These are phyloP conservation scores for Scylla paramamosain DNA, from an alignment of 1,140 invertebrate species.

Conservation along the genomic window DNA sequence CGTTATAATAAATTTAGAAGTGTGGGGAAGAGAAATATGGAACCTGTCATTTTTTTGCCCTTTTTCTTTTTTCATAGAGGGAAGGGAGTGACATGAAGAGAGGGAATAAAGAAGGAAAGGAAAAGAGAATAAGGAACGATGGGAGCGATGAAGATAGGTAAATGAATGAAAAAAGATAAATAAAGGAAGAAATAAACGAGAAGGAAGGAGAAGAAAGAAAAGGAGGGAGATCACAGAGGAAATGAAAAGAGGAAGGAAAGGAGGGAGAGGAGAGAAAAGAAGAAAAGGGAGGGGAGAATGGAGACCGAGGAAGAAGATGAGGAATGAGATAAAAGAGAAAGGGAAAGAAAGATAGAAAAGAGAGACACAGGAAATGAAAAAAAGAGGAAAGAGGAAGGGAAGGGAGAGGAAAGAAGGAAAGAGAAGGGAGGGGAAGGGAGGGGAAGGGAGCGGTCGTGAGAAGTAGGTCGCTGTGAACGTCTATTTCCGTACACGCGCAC, in stretches of 20 bases:
- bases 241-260: not conserved
- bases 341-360: not conserved
- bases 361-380: not conserved
- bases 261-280: not conserved
- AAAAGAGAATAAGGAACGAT: not conserved
- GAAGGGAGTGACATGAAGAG: too few species aligned
- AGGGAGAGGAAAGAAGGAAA: not conserved
- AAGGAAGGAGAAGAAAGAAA: not conserved
- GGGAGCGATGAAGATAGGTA: not conserved
- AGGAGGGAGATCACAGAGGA: not conserved
- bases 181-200: not conserved
- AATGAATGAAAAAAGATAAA: not conserved
- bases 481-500: slow-evolving; percentile 31
- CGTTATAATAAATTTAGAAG: too few species aligned
- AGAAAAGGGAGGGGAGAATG: not conserved
- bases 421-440: not conserved
- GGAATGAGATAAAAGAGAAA: not conserved
- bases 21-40: too few species aligned
- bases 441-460: not conserved
- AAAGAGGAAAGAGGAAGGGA: not conserved
- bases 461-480: not conserved
- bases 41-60: too few species aligned
- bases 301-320: not conserved
- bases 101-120: not conserved
- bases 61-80: too few species aligned